A percentile compares a stretch with the other conserved stretches of the same genome.
Evolutionary conservation across 2,113 vertebrate species (phyloP).

Genomic region (Lethenteron reissneri): DNA sequence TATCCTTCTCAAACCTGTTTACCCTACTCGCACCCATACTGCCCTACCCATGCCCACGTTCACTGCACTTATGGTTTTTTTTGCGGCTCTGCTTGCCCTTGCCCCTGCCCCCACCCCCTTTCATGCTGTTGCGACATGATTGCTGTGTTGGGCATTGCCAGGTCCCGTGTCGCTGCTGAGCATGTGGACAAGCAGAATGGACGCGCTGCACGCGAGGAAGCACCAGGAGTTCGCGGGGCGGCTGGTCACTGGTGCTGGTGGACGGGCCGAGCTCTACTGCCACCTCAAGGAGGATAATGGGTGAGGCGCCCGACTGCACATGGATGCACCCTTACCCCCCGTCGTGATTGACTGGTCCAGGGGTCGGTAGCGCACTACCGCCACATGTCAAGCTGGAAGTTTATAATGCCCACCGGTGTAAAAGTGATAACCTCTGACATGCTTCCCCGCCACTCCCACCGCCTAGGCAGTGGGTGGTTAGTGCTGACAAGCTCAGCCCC

Average conservation of each 20-base stretch:
- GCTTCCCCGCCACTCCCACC: no score
- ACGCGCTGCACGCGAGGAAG: conserved; percentile 77
- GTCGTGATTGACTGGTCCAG: no score
- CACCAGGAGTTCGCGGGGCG: conserved; percentile 84
- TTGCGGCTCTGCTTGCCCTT: background rate
- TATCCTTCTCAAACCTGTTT: background rate
- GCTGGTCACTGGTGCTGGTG: conserved; percentile 52
- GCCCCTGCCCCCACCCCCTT: background rate
- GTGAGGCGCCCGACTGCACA: no score
- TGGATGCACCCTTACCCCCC: no score
- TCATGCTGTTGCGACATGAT: background rate
- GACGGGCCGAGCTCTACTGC: conserved; percentile 81
- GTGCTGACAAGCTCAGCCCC: no score
- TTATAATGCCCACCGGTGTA: no score
- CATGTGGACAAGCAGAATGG: conserved; percentile 83
- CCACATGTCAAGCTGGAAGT: no score
- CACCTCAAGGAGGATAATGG: conserved; percentile 64
- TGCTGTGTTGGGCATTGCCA: conserved; percentile 16
- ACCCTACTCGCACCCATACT: background rate
- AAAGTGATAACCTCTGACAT: no score
- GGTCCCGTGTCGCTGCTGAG: conserved; percentile 72
- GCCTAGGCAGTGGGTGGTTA: no score
- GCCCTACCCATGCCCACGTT: background rate
- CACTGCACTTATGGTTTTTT: background rate
- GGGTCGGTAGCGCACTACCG: no score